Evolutionary conservation across 2,888 invertebrate genomes (phyloP).

Genomic region (Rhaphigaster nebulosa): DNA sequence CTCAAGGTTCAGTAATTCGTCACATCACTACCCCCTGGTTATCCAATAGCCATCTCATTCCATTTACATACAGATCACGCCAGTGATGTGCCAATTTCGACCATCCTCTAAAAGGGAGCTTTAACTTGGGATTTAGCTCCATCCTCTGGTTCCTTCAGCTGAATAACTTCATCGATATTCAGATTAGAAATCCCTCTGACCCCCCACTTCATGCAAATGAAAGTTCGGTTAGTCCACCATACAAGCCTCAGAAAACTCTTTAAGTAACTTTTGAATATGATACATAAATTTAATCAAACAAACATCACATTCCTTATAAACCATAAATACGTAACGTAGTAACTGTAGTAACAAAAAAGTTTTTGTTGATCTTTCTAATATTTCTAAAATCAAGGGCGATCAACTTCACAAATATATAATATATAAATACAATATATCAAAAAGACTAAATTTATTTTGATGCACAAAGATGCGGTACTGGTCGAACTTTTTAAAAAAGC

Average conservation of each 20-base stretch:
- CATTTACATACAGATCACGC: neutral
- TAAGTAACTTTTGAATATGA: neutral
- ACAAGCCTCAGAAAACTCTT: neutral
- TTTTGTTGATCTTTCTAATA: too few relatives aligned
- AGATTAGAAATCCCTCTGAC: neutral
- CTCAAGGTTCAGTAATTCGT: neutral
- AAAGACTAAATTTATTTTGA: too few relatives aligned
- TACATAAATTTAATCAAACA: neutral
- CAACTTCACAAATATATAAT: too few relatives aligned
- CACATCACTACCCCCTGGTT: neutral
- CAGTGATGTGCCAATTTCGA: neutral
- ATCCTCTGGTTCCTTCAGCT: neutral
- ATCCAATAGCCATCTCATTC: neutral
- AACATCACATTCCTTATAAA: too few relatives aligned
- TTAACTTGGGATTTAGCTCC: neutral
- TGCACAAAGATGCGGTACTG: too few relatives aligned
- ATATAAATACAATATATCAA: too few relatives aligned
- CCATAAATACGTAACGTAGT: too few relatives aligned
- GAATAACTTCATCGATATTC: constrained; percentile 24
- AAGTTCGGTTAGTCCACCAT: neutral
- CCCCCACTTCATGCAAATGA: neutral
- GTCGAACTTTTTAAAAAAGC: too few relatives aligned
- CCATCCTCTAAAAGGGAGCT: neutral
- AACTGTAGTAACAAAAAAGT: too few relatives aligned
- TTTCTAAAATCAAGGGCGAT: too few relatives aligned